phyloP scores from a whole-genome alignment of 2,888 invertebrate genomes.

The Drosophila neoperkinsi region DNA sequence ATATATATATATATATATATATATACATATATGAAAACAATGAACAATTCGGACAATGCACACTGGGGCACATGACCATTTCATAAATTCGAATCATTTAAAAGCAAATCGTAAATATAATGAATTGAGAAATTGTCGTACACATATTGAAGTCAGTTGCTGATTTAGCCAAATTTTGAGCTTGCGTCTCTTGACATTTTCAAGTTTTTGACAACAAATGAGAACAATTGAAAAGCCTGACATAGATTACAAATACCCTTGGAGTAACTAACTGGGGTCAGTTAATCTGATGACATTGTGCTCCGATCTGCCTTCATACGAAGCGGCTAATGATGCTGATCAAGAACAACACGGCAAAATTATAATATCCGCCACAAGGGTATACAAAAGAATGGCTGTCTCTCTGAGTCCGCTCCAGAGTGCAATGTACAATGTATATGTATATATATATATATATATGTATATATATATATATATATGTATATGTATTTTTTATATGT shows the following conservation, averaged over 20 bases:
- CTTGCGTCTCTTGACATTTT: neutral
- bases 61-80: neutral
- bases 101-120: neutral
- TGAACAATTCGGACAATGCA: constrained; percentile 26
- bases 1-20: neutral
- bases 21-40: neutral
- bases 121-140: neutral
- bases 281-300: neutral
- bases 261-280: neutral
- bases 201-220: neutral
- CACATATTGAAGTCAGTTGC: neutral
- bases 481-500: neutral
- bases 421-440: neutral
- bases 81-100: neutral
- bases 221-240: neutral
- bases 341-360: neutral
- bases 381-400: neutral
- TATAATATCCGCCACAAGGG: neutral
- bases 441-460: neutral
- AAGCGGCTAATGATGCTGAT: neutral
- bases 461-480: neutral
- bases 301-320: neutral
- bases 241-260: neutral
- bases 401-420: neutral
- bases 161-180: neutral